Conservation (phyloP, 2,113 vertebrate genomes). For the Channa argus region DNA sequence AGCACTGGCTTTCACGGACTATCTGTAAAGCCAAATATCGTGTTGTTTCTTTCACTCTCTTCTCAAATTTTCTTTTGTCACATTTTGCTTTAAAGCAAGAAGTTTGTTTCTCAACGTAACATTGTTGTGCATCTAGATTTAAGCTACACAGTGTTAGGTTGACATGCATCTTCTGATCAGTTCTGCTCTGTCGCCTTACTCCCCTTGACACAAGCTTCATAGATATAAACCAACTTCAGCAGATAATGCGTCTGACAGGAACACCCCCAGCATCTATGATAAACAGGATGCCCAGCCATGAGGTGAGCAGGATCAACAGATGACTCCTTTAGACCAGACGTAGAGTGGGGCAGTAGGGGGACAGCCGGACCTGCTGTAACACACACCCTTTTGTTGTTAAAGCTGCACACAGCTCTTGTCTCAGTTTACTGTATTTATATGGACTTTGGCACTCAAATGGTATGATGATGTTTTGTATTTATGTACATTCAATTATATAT, state of each 20-base stretch:
- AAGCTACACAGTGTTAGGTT: conserved; percentile 25
- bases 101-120: conserved; percentile 49
- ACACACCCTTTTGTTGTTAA: not conserved
- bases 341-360: not conserved
- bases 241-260: conserved; percentile 99
- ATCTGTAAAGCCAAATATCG: conserved; percentile 12
- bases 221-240: conserved; percentile 99
- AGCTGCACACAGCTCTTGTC: not conserved
- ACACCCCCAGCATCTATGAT: conserved; percentile 97
- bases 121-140: conserved; percentile 1
- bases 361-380: not conserved
- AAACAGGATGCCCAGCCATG: conserved; percentile 99
- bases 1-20: conserved; percentile 28
- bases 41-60: conserved; percentile 29
- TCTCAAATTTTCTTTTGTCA: conserved; percentile 10
- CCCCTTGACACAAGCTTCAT: conserved; percentile 95
- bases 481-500: too few relatives aligned
- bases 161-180: conserved; percentile 60
- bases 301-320: conserved; percentile 89
- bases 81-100: conserved; percentile 39
- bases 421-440: not conserved
- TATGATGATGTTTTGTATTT: too few relatives aligned
- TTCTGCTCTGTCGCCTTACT: conserved; percentile 86
- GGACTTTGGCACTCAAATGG: too few relatives aligned
- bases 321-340: conserved; percentile 10